A percentile compares a stretch with the other conserved stretches of the same genome.
Evolutionary conservation across 2,797 vertebrate genomes (phyloP).

Genomic region (Liparis tanakae): DNA sequence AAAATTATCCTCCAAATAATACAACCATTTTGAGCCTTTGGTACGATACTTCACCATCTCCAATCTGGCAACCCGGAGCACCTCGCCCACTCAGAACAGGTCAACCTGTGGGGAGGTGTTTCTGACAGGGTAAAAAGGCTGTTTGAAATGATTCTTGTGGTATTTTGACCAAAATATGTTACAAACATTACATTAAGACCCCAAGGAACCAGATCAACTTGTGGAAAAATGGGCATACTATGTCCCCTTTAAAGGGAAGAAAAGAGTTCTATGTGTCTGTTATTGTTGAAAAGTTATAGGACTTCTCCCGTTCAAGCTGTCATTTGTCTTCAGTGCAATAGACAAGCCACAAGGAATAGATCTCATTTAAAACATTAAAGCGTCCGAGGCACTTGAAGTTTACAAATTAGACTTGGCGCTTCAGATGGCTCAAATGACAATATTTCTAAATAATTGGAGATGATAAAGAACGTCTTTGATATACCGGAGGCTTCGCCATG

Average conservation of each 20-base stretch:
- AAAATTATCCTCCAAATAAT: no score
- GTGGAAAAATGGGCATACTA: no score
- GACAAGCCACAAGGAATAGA: constrained; percentile 48
- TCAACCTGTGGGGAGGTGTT: no score
- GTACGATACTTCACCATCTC: no score
- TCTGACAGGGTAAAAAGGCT: no score
- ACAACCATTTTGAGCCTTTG: no score
- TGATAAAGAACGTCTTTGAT: constrained; percentile 72
- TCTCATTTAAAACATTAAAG: constrained; percentile 65
- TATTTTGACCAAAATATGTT: no score
- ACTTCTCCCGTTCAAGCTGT: constrained; percentile 56
- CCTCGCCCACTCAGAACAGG: no score
- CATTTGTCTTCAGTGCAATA: constrained; percentile 52
- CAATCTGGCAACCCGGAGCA: no score
- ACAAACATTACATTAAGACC: no score
- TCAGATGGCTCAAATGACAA: constrained; percentile 72
- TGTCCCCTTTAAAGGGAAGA: constrained; percentile 24
- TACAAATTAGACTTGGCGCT: constrained; percentile 73
- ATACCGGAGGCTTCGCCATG: constrained; percentile 55
- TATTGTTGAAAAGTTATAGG: constrained; percentile 56
- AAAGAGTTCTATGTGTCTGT: constrained; percentile 30
- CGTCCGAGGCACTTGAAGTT: constrained; percentile 66
- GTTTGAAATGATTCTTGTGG: no score
- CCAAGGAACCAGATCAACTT: no score
- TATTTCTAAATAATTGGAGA: constrained; percentile 74